phyloP scores from a whole-genome alignment of 1,140 invertebrate genomes.

The Spodoptera litura region DNA sequence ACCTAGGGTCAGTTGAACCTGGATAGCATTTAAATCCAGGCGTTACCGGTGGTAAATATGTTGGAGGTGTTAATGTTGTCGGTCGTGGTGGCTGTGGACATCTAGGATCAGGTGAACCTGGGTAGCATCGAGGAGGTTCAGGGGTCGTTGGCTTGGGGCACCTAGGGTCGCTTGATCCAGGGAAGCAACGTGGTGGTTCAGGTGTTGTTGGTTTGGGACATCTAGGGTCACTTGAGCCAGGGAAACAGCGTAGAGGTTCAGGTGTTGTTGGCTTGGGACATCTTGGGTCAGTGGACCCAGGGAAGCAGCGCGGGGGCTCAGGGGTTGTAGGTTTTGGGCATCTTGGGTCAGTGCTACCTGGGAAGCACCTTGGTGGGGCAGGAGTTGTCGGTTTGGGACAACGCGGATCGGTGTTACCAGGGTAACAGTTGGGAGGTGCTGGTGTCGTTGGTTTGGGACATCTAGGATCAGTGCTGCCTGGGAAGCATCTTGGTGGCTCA shows the following conservation, averaged over 20 bases:
- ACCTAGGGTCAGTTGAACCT: conserved; percentile 74
- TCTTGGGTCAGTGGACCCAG: conserved; percentile 78
- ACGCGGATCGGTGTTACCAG: conserved; percentile 78
- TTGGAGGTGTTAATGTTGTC: no score
- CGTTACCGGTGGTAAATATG: no score
- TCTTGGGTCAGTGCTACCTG: conserved; percentile 69
- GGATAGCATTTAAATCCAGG: no score
- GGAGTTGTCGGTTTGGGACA: conserved; percentile 68
- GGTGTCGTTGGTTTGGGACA: conserved; percentile 66
- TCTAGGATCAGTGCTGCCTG: conserved; percentile 75
- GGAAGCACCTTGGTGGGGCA: conserved; percentile 64
- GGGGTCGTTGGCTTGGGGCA: conserved; percentile 69
- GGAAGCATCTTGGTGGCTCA: conserved; percentile 66
- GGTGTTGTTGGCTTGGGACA: conserved; percentile 70
- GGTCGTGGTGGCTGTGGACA: conserved; percentile 64
- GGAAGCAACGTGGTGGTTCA: conserved; percentile 66
- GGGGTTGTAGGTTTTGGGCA: conserved; percentile 57
- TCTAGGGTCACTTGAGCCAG: conserved; percentile 69
- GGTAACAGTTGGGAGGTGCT: conserved; percentile 52
- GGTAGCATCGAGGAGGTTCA: conserved; percentile 71
- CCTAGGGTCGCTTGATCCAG: conserved; percentile 76
- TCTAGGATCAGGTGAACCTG: conserved; percentile 79
- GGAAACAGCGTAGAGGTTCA: conserved; percentile 64
- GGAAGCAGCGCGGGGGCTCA: conserved; percentile 51
- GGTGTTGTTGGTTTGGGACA: conserved; percentile 58